Evolutionary conservation across 2,113 vertebrate genomes (phyloP), one percentile per base, ranked within the genome.

Genomic region (Mormyrus lacerda): DNA sequence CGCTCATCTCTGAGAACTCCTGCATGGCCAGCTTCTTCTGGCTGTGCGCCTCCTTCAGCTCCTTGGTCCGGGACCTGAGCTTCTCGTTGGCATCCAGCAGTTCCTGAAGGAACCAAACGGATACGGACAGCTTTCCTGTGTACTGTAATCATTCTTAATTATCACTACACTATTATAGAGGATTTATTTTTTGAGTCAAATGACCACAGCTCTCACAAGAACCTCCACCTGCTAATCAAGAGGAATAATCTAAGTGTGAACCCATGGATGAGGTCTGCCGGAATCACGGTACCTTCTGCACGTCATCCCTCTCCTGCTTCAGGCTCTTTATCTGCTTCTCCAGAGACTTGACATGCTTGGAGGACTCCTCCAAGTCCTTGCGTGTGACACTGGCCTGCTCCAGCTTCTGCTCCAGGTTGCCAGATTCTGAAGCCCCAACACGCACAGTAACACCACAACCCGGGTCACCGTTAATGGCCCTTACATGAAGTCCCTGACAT

Each of bases 1-100:
- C 97, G 90, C 97, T 99, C 93, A 99, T 97, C 95, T 99, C 98
- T 83, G 98, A 97, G 95, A 99, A 99, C 92, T 99, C 98, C 92
- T 98, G 96, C 96, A 99, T 97, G 93, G 97, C 97, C 95, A 98
- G 93, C 94, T 98, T 98, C 93, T 97, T 97, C 95, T 99, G 98
- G 94, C 97, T 97, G 94, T 99, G 98, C 87, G 98, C 97, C 76
- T 99, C 98, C 95, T 99, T 99, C 94, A 99, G 96, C 90, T 99
- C 98, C 94, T 99, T 99, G 89, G 96, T 96, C 94, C 99, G 98
- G 92, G 95, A 95, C 96, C 98, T 99, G 93, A 99, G 93, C 95
- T 96, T 97, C 94, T 99, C 98, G 90, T 91, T 97, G 92, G 96
- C 94, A 58, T 97, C 97, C 93, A 96, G 79, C 89, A 99, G 91